These are phyloP conservation scores for Trypoxylus dichotomus DNA, from an alignment of 1,140 invertebrate genomes.

Conservation along the genomic window DNA sequence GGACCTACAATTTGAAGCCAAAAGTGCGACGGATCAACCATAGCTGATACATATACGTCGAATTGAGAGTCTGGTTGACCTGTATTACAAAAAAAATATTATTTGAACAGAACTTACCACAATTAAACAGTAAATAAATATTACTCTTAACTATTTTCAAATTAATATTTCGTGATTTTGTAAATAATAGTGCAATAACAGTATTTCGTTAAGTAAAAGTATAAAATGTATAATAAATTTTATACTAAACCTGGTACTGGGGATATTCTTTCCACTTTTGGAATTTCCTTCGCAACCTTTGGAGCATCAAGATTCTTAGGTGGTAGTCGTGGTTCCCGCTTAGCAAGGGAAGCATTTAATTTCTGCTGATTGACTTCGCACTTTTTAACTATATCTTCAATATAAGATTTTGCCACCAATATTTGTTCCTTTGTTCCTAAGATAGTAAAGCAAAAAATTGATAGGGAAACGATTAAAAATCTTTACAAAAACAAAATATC, in stretches of 20 bases:
- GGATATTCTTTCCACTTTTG: constrained; percentile 45
- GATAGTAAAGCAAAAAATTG: constrained; percentile 15
- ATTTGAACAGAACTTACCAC: not conserved
- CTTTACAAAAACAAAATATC: not conserved
- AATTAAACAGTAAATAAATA: not conserved
- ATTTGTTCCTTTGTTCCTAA: constrained; percentile 58
- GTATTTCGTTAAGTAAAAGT: no score
- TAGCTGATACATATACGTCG: constrained; percentile 81
- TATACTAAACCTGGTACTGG: constrained; percentile 44
- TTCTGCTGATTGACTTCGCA: constrained; percentile 55
- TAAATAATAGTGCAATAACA: no score
- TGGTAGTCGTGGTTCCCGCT: constrained; percentile 56
- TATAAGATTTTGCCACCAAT: constrained; percentile 58
- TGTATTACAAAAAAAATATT: constrained; percentile 35
- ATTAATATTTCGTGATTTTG: no score
- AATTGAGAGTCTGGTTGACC: constrained; percentile 60
- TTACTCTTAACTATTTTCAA: no score
- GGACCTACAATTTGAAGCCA: constrained; percentile 80
- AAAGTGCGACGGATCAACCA: constrained; percentile 76
- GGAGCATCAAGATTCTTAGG: constrained; percentile 47
- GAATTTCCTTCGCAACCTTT: constrained; percentile 49
- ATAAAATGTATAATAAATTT: constrained; percentile 42
- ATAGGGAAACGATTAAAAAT: not conserved
- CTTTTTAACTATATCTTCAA: constrained; percentile 65
- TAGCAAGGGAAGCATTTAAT: constrained; percentile 55